These are phyloP conservation scores for Echiichthys vipera DNA, from an alignment of 2,797 vertebrate species.

Conservation along the genomic window DNA sequence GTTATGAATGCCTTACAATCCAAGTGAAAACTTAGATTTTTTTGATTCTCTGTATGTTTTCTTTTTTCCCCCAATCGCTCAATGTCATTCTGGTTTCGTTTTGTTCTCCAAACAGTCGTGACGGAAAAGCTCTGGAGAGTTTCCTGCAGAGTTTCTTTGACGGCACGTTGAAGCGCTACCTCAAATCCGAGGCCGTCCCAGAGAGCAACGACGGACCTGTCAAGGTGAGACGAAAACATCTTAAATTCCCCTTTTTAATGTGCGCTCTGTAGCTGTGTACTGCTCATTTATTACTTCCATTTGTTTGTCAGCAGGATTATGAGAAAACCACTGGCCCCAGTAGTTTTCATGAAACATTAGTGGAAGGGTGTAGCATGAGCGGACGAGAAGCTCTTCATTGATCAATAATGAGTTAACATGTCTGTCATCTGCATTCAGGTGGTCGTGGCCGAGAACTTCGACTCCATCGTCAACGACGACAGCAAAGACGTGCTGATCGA, in stretches of 20 bases:
- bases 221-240: conserved; percentile 85
- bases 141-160: conserved; percentile 95
- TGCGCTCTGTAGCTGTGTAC: not conserved
- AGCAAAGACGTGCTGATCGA: conserved; percentile 97
- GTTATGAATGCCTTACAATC: not conserved
- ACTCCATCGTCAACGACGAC: conserved; percentile 91
- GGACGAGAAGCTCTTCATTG: too few species aligned
- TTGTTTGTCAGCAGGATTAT: too few species aligned
- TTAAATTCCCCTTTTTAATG: not conserved
- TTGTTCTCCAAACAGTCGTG: conserved; percentile 83
- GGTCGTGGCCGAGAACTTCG: conserved; percentile 86
- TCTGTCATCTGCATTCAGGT: conserved; percentile 65
- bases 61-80: not conserved
- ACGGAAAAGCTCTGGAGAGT: conserved; percentile 93
- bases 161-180: conserved; percentile 93
- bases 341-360: too few species aligned
- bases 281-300: too few species aligned
- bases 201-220: conserved; percentile 95
- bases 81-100: not conserved
- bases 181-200: conserved; percentile 95
- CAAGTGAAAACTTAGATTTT: not conserved
- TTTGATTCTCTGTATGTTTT: not conserved
- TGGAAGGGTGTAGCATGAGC: too few species aligned
- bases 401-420: not conserved
- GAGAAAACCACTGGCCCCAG: too few species aligned